Base-by-base conservation (phyloP, 2,888 invertebrate genomes). In the Petrolisthes cinctipes region DNA sequence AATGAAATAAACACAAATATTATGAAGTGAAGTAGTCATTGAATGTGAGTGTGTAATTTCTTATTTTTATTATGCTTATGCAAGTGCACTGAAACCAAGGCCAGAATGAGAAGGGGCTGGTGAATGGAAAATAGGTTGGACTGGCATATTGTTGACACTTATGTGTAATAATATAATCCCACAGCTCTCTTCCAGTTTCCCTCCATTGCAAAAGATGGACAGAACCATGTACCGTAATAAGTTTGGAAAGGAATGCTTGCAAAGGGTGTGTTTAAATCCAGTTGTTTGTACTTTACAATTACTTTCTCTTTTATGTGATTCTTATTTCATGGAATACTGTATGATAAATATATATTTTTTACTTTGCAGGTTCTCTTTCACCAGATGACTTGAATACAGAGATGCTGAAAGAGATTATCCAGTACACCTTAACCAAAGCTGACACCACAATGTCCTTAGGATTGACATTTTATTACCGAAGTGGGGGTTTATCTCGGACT, bases 381-480 rank as follows among this genome's bases (percentile, higher is more conserved):
- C 79, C 86, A 14, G 83, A 89, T 23, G 85, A 86, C 66, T 56
- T 89, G 11, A 89, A 54, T 56, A 51, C 17, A 5, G 82, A 83
- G 73, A 86, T 89, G 51, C 57, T 89, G 54, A 79, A 86, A 57
- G 89, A 89, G 66, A 76, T 86, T 5, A 82, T 89, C 37, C 79
- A 85, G 53, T 85, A 89, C 71, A 89, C 85, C 4, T n/a, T 85
- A 9, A 86, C 86, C 53, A 86, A 71, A 61, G 85, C 85, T 17
- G 89, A 89, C 82, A 79, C 83, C 57, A 57, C 56, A 4, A 73
- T 83, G 23, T 86, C 89, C 51, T 37, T 89, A 5, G 79, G 79
- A 66, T 56, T 89, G 11, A 83, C 86, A 53, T 54, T 85, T n/a
- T 89, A 83, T 71, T 89, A 89, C 83, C 71, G 87, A 23, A 80